phyloP scores from a whole-genome alignment of 1,140 invertebrate species.

The Riptortus pedestris region DNA sequence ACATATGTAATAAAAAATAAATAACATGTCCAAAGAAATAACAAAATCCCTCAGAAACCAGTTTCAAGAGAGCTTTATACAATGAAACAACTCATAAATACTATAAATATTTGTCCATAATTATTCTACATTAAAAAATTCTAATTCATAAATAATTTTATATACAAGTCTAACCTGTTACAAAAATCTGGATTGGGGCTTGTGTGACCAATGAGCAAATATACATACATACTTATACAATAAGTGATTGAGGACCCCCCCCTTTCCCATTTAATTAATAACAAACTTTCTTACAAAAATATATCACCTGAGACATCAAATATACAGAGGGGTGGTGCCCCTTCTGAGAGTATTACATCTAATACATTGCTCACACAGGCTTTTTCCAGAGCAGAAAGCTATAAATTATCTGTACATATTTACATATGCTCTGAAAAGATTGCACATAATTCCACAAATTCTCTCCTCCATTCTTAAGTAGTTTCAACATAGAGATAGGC shows the following conservation, averaged over 20 bases:
- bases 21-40: constrained; percentile 15
- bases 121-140: constrained; percentile 5
- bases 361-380: constrained; percentile 11
- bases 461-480: not conserved
- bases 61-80: not conserved
- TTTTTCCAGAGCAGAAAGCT: not conserved
- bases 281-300: constrained; percentile 1
- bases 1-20: constrained; percentile 13
- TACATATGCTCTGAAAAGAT: not conserved
- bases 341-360: not conserved
- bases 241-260: constrained; percentile 7
- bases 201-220: constrained; percentile 16
- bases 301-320: constrained; percentile 15
- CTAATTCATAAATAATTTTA: not conserved
- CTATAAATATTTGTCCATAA: not conserved
- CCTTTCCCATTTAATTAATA: not conserved
- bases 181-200: not conserved
- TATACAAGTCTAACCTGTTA: not conserved
- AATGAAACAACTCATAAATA: not conserved
- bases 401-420: not conserved
- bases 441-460: not conserved
- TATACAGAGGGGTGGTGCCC: not conserved
- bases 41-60: not conserved
- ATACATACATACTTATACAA: not conserved
- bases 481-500: not conserved